A percentile compares a stretch with the other conserved stretches of the same genome.
These are phyloP conservation scores for Grantiella picta DNA, from an alignment of 2,113 vertebrate genomes.

Conservation along the genomic window DNA sequence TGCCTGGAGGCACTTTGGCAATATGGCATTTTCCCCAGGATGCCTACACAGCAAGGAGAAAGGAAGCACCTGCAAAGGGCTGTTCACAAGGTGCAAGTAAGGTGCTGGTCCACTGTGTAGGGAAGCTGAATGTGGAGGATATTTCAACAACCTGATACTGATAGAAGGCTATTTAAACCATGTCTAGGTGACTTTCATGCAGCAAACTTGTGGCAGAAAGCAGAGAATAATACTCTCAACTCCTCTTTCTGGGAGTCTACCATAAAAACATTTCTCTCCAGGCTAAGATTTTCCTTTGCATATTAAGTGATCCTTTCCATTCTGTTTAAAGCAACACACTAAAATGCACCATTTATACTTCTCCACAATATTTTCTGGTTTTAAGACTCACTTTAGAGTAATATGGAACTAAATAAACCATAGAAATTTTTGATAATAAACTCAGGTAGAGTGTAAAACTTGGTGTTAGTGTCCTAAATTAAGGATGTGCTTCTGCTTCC, in stretches of 20 bases:
- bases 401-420: conserved; percentile 28
- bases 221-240: not conserved
- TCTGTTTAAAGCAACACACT: conserved; percentile 48
- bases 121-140: not conserved
- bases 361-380: conserved; percentile 28
- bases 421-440: conserved; percentile 25
- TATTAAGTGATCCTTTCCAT: conserved; percentile 34
- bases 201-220: not conserved
- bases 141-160: not conserved
- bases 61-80: not conserved
- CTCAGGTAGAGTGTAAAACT: conserved; percentile 8
- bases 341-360: conserved; percentile 28
- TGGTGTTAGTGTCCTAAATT: not conserved
- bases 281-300: conserved; percentile 38
- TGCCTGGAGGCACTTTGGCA: not conserved
- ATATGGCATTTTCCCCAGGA: not conserved
- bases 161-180: not conserved
- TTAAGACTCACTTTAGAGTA: conserved; percentile 48
- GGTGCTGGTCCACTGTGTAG: not conserved
- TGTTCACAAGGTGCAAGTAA: not conserved
- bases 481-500: not conserved
- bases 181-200: not conserved
- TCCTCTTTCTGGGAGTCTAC: not conserved
- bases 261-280: conserved; percentile 23
- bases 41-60: not conserved